These are phyloP conservation scores for Holotrichia oblita DNA, from an alignment of 1,140 invertebrate genomes.

Conservation along the genomic window DNA sequence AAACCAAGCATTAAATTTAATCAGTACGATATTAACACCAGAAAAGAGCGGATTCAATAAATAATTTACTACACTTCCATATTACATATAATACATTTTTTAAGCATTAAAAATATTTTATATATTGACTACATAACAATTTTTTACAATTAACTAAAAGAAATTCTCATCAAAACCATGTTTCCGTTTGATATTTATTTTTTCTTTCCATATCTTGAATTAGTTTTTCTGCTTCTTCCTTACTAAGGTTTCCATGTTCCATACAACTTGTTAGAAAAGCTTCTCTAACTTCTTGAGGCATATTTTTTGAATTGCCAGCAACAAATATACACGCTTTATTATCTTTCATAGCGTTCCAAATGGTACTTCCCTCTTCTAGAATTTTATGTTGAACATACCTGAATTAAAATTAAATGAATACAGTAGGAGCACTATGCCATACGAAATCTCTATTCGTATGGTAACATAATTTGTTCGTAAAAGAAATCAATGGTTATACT, in stretches of 20 bases:
- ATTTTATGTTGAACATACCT: slow-evolving; percentile 95
- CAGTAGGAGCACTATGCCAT: no score
- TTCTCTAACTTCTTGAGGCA: slow-evolving; percentile 88
- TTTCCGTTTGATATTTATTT: slow-evolving; percentile 84
- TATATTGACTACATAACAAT: slow-evolving; percentile 8
- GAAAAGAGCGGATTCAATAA: no score
- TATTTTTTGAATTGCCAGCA: slow-evolving; percentile 94
- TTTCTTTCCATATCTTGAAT: slow-evolving; percentile 72
- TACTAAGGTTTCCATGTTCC: slow-evolving; percentile 62
- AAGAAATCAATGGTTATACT: no score
- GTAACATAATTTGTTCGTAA: no score
- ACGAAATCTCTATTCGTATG: no score
- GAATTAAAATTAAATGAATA: slow-evolving; percentile 3
- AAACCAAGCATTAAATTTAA: no score
- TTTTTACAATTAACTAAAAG: neutral
- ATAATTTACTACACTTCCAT: no score
- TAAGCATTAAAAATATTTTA: no score
- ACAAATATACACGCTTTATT: slow-evolving; percentile 78
- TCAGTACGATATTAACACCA: no score
- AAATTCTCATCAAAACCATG: slow-evolving; percentile 73
- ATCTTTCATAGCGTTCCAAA: slow-evolving; percentile 74
- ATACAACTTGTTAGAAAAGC: slow-evolving; percentile 75
- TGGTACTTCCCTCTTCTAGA: slow-evolving; percentile 65
- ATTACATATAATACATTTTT: no score
- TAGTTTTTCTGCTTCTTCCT: slow-evolving; percentile 69